phyloP scores from a whole-genome alignment of 1,140 invertebrate species.

The Phymorhynchus buccinoides region DNA sequence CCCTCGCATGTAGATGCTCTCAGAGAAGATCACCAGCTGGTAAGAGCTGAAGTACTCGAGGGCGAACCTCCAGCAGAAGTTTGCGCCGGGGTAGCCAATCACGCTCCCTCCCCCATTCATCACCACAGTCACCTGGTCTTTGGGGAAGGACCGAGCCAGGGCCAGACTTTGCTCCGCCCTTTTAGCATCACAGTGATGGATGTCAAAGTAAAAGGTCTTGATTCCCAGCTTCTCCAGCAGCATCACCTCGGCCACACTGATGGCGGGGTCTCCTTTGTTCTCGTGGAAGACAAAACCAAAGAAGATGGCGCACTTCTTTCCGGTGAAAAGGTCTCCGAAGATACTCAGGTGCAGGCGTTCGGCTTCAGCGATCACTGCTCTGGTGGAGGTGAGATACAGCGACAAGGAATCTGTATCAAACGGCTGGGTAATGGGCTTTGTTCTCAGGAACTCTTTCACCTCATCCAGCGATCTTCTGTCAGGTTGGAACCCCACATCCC shows the following conservation, averaged over 20 bases:
- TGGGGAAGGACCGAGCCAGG: slow-evolving; percentile 18
- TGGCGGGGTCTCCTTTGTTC: slow-evolving; percentile 57
- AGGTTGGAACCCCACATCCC: neutral
- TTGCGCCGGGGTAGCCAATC: slow-evolving; percentile 40
- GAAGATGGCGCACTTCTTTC: slow-evolving; percentile 44
- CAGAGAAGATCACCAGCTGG: slow-evolving; percentile 43
- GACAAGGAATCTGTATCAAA: slow-evolving; percentile 40
- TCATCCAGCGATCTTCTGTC: neutral
- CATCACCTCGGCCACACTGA: slow-evolving; percentile 49
- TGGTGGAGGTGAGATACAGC: slow-evolving; percentile 29
- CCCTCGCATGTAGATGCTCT: slow-evolving; percentile 41
- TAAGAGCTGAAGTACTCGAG: slow-evolving; percentile 38
- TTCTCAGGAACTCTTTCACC: neutral
- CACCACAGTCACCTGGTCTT: slow-evolving; percentile 43
- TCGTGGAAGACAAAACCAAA: slow-evolving; percentile 43
- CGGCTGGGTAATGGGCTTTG: neutral
- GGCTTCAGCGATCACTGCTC: slow-evolving; percentile 43
- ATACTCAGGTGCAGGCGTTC: slow-evolving; percentile 44
- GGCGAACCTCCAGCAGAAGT: slow-evolving; percentile 7
- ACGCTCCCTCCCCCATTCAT: slow-evolving; percentile 52
- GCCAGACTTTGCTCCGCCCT: slow-evolving; percentile 10
- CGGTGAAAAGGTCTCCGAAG: slow-evolving; percentile 30
- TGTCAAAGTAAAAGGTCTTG: slow-evolving; percentile 44
- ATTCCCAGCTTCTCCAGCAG: slow-evolving; percentile 43
- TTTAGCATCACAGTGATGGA: slow-evolving; percentile 22